phyloP scores from a whole-genome alignment of 1,140 invertebrate species.

The Thalassaphorura encarpata region DNA sequence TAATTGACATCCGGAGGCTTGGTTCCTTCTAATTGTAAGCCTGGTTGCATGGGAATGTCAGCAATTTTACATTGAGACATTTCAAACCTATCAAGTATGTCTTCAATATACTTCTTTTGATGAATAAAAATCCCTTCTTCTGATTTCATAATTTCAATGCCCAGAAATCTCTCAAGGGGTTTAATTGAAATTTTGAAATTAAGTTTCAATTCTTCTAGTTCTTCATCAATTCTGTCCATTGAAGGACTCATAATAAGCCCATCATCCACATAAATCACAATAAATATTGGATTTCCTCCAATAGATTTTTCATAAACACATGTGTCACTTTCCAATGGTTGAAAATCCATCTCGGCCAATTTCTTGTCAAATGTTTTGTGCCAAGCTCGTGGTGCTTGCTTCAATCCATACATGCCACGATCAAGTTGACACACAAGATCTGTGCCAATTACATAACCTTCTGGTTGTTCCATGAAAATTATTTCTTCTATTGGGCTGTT shows the following conservation, averaged over 20 bases:
- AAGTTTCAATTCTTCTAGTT: background rate
- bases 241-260: slow-evolving; percentile 21
- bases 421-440: slow-evolving; percentile 20
- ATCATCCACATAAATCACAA: slow-evolving; percentile 33
- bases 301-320: slow-evolving; percentile 39
- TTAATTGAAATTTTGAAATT: background rate
- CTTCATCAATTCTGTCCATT: slow-evolving; percentile 27
- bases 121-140: slow-evolving; percentile 17
- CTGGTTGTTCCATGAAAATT: slow-evolving; percentile 36
- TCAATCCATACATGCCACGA: slow-evolving; percentile 26
- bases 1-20: slow-evolving; percentile 5
- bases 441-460: slow-evolving; percentile 18
- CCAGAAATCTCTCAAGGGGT: slow-evolving; percentile 8
- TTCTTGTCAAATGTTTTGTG: slow-evolving; percentile 4
- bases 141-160: slow-evolving; percentile 1
- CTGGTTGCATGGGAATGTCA: slow-evolving; percentile 7
- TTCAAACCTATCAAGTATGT: slow-evolving; percentile 8
- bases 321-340: slow-evolving; percentile 38
- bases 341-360: slow-evolving; percentile 37
- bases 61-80: slow-evolving; percentile 14
- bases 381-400: slow-evolving; percentile 17
- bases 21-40: background rate
- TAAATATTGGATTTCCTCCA: slow-evolving; percentile 34
- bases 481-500: slow-evolving; percentile 38
- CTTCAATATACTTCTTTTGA: slow-evolving; percentile 33